These are phyloP conservation scores for Acrocephalus arundinaceus DNA, from an alignment of 2,113 vertebrate species.

Conservation along the genomic window DNA sequence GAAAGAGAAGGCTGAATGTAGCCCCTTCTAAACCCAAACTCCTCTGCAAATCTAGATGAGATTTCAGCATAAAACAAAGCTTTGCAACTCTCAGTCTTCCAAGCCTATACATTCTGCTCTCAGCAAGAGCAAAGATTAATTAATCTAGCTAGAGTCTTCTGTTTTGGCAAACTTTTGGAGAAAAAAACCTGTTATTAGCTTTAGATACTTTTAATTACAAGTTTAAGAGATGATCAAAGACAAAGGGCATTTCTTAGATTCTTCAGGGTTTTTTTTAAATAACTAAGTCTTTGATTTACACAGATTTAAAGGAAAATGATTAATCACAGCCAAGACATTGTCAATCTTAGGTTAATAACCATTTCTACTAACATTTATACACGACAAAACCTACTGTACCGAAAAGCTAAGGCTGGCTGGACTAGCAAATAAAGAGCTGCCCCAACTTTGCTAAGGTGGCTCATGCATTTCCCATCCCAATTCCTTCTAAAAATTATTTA, in stretches of 20 bases:
- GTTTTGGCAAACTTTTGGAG: background rate
- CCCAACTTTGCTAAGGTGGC: constrained; percentile 61
- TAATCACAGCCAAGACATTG: constrained; percentile 48
- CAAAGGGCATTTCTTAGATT: constrained; percentile 28
- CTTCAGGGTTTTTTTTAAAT: background rate
- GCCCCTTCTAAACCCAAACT: background rate
- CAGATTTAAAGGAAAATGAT: background rate
- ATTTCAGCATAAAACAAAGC: background rate
- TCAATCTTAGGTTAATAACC: constrained; percentile 55
- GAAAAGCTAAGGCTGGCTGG: constrained; percentile 65
- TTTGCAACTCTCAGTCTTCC: background rate
- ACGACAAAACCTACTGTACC: constrained; percentile 59
- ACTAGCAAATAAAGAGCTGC: constrained; percentile 72
- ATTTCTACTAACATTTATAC: constrained; percentile 55
- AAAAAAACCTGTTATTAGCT: constrained; percentile 24
- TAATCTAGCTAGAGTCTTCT: background rate
- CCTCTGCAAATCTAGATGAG: background rate
- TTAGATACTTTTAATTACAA: constrained; percentile 55
- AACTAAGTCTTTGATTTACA: constrained; percentile 51
- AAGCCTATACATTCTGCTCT: background rate
- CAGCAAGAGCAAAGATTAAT: background rate
- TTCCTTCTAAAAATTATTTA: background rate
- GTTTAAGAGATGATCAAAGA: constrained; percentile 56
- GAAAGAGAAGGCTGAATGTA: background rate
- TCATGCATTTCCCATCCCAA: constrained; percentile 55